phyloP scores from a whole-genome alignment of 2,113 vertebrate species.

The Macrotus californicus region DNA sequence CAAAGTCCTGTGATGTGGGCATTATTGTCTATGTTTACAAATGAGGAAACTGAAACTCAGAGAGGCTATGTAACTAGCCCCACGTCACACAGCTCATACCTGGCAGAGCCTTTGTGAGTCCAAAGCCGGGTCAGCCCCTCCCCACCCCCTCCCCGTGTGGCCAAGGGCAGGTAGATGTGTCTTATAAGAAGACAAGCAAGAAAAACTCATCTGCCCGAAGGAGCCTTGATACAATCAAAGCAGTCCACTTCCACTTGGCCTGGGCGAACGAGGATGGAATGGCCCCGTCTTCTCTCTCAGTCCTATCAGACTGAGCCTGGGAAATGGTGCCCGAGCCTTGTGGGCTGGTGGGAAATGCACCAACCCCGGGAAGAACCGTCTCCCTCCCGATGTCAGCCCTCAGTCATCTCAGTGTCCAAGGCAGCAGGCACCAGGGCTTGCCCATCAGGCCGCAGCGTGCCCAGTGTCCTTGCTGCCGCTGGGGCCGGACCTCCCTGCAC shows the following conservation, averaged over 20 bases:
- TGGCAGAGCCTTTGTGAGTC: neutral
- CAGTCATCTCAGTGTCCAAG: neutral
- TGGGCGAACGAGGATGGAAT: neutral
- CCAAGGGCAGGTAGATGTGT: neutral
- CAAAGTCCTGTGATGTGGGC: neutral
- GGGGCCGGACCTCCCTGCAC: neutral
- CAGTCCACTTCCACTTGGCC: neutral
- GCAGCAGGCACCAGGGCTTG: neutral
- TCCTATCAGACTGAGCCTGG: neutral
- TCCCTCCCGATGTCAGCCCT: neutral
- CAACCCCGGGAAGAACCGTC: neutral
- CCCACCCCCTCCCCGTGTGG: neutral
- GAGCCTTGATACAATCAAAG: neutral
- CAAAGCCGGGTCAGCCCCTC: too few species aligned
- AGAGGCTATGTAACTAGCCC: neutral
- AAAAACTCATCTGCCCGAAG: neutral
- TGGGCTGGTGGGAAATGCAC: neutral
- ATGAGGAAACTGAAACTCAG: neutral
- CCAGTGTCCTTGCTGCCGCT: neutral
- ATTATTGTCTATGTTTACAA: neutral
- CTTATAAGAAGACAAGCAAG: neutral
- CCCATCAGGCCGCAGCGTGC: too few species aligned
- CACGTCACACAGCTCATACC: neutral
- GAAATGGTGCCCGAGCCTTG: neutral
- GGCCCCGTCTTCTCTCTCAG: neutral